phyloP scores from a whole-genome alignment of 2,113 vertebrate genomes.

The Onychostoma macrolepis region DNA sequence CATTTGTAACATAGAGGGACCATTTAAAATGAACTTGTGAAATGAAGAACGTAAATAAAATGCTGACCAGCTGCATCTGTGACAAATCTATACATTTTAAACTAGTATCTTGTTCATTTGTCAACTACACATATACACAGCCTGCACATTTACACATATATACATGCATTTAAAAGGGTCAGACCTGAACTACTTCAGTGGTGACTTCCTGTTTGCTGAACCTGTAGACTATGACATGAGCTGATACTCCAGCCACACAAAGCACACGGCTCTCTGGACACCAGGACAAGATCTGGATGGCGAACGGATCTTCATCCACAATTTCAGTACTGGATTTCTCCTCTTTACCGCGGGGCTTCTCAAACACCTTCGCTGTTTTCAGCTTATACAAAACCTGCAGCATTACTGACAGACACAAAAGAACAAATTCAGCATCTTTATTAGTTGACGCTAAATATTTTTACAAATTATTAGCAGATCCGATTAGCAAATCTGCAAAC shows the following conservation, averaged over 20 bases:
- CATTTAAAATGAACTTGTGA: neutral
- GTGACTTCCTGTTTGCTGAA: conserved; percentile 96
- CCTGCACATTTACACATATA: neutral
- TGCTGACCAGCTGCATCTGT: neutral
- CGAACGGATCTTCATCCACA: conserved; percentile 96
- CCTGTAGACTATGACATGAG: conserved; percentile 92
- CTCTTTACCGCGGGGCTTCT: conserved; percentile 89
- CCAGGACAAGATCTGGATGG: conserved; percentile 96
- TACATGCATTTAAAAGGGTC: neutral
- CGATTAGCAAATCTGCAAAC: neutral
- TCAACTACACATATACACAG: neutral
- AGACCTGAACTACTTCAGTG: conserved; percentile 88
- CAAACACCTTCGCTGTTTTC: conserved; percentile 98
- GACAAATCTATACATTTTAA: neutral
- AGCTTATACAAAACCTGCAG: conserved; percentile 97
- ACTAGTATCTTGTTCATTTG: neutral
- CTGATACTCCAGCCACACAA: conserved; percentile 92
- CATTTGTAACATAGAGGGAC: neutral
- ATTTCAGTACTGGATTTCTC: conserved; percentile 89
- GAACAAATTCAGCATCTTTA: neutral
- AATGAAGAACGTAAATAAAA: neutral
- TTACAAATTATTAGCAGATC: neutral
- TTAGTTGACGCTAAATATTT: neutral
- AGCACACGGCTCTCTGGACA: conserved; percentile 96
- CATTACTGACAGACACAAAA: conserved; percentile 80